Evolutionary conservation across 2,888 invertebrate genomes (phyloP), one percentile per base, ranked within the genome.

Genomic region (Pterostichus niger): DNA sequence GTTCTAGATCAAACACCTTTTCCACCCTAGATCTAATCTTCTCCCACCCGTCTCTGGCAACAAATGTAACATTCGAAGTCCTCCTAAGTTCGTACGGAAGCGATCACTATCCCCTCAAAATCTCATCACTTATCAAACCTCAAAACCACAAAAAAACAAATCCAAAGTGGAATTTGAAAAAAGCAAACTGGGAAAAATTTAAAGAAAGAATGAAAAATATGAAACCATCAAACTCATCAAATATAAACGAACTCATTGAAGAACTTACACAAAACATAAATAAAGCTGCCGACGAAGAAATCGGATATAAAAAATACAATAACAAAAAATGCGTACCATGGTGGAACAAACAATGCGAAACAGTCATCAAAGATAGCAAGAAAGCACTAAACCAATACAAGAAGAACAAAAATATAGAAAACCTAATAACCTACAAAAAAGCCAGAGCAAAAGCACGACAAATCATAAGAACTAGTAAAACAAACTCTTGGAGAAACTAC

Each of bases 401-500:
- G 11, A 71, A 71, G 1, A 44, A 71, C 17, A 59, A 59, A 4
- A 24, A n/a, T 6, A 59, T 11, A 15, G 68, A 35, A 68, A 44
- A 35, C 15, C 2, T 68, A 13, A 68, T 68, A 68, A 0, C 68
- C 13, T 35, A 13, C 13, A 68, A 68, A 11, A 64, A 64, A 35
- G 31, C 40, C 4, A 15, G 68, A n/a, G 11, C 68, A 44, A 68
- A 7, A 68, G 31, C 61, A 6, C 10, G 61, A 0, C n/a, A 4
- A 7, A 61, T 17, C 1, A 17, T 61, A 11, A 68, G 13, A 68
- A 44, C n/a, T 11, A 68, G 35, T 13, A 35, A 11, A 68, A 61
- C 6, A 68, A 35, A 68, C 31, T 68, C 35, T 35, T 68, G 40
- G 68, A 44, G 44, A 68, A 68, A 68, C 11, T 68, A 68, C 68